Base-by-base conservation (phyloP, 2,888 invertebrate species). In the Phragmatobia fuliginosa region DNA sequence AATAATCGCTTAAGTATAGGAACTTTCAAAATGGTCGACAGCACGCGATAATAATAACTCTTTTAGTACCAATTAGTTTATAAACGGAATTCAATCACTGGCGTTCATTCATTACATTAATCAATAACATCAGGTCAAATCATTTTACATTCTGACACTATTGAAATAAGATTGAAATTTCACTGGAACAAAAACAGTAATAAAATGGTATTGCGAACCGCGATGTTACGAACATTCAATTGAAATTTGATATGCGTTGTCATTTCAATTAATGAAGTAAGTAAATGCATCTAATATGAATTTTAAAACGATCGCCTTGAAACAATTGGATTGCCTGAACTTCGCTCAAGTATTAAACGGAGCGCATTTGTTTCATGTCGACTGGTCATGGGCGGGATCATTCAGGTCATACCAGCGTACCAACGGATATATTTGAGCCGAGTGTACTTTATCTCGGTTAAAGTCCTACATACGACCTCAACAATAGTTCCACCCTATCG, bases 121-220 rank as follows among this genome's bases (percentile, higher is more conserved):
- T 74, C 28, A 61, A 58, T 28, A 62, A 56, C 56, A 14, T 7
- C 36, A 61, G 65, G 62, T 31, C 33, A 11, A 60, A 3, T n/a
- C 8, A 52, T 64, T 64, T 64, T 52, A 64, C 33, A 32, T n/a
- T n/a, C 3, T 64, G 6, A 16, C 3, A 14, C 1, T 31, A 28
- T 52, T 11, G 25, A 2, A 25, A 64, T 33, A 64, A 52, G 52
- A 25, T 25, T 64, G 52, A 64, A 52, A 52, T 36, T 52, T 18
- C n/a, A 52, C 32, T 64, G 58, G 60, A 64, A 56, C 67, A 49
- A 66, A 72, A 72, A 80, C 69, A 67, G 68, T 82, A 83, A 86
- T 83, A 90, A 85, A 91, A 88, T 82, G 90, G 91, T 92, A 91
- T 90, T 84, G 85, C 85, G 84, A 87, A 79, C 85, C 83, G 83